These are phyloP conservation scores for Eurytoma adleriae DNA, from an alignment of 2,888 invertebrate genomes.

Conservation along the genomic window DNA sequence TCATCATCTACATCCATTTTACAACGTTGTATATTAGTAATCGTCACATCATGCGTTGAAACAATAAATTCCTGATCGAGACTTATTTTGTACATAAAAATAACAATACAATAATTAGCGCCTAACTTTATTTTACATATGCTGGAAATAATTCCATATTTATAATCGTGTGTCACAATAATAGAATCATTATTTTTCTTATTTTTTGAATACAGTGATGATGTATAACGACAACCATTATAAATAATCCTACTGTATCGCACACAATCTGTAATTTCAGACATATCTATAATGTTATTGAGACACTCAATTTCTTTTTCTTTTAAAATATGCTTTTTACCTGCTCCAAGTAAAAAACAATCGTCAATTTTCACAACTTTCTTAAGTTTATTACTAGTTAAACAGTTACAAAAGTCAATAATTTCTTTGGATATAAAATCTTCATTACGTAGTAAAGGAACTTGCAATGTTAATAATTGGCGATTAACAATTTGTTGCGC, in stretches of 20 bases:
- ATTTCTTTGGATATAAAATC: neutral
- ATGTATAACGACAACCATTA: too few species aligned
- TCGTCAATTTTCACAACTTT: neutral
- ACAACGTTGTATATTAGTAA: too few species aligned
- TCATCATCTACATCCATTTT: too few species aligned
- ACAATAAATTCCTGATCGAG: too few species aligned
- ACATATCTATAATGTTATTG: neutral
- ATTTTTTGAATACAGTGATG: too few species aligned
- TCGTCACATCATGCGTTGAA: too few species aligned
- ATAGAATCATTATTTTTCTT: neutral
- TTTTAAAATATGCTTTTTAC: neutral
- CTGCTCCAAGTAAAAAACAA: neutral
- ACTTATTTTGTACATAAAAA: neutral
- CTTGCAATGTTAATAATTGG: neutral
- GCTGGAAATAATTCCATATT: neutral
- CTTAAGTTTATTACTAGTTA: neutral
- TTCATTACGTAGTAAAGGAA: neutral
- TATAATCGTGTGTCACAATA: neutral
- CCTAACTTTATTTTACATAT: neutral
- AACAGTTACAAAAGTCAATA: neutral
- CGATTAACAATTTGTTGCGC: neutral
- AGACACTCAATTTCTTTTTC: neutral
- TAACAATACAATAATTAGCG: neutral
- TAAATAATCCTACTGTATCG: neutral
- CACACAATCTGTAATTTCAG: neutral